Base-by-base conservation (phyloP, 2,888 invertebrate species). In the Mystacides longicornis region DNA sequence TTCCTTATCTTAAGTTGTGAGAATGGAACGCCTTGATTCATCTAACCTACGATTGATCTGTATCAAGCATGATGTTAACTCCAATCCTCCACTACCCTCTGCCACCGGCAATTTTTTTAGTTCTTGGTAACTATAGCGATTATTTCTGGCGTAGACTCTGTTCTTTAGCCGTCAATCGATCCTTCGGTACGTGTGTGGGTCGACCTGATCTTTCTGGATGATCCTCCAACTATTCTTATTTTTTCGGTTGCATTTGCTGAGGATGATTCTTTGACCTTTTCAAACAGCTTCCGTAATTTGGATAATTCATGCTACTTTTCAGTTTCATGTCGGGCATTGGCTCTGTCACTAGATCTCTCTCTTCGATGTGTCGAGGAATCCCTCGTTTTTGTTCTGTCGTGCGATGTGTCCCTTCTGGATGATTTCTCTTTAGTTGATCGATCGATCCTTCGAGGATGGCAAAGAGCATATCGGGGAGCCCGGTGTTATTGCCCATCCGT, bases 161-260 rank as follows among this genome's bases (percentile, higher is more conserved):
- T n/a, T n/a, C n/a, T n/a, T n/a, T n/a, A n/a, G n/a, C n/a, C n/a
- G n/a, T n/a, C n/a, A n/a, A n/a, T n/a, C n/a, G n/a, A n/a, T n/a
- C n/a, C n/a, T n/a, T 60, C 60, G 56, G 60, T 60, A 52, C 55
- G 54, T 37, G 51, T 50, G 60, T 50, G 53, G 14, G 49, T 42
- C n/a, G 49, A n/a, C 16, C 37, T 37, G 4, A 37, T 37, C 16
- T 37, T 14, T n/a, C 37, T 37, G 37, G 37, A 37, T 14, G 37
- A 37, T 14, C 7, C 37, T 14, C 37, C 37, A 37, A 16, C 37
- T 3, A 3, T 3, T 14, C 37, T 3, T 3, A 37, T 16, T 37
- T 14, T 37, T 5, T 5, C 11, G 11, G 5, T 27, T 4, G 14
- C 37, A 37, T 37, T 3, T 37, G 37, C 14, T 37, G 37, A 37